Conservation (phyloP, 2,113 vertebrate species). For the Silurus glanis region DNA sequence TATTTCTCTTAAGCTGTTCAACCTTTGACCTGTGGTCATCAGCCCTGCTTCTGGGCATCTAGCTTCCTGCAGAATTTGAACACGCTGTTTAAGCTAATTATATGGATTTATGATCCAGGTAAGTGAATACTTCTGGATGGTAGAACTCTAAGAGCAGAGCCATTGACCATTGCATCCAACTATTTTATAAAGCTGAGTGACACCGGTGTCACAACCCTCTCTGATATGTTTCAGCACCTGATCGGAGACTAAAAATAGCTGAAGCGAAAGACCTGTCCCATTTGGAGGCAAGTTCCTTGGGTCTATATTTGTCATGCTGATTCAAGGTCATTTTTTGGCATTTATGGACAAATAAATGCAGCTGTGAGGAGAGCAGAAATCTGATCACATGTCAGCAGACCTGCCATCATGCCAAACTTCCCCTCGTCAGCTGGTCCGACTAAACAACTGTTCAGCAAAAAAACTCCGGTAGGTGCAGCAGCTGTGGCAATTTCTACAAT, state of each 20-base stretch:
- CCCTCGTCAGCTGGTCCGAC: background rate
- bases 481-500: background rate
- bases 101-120: background rate
- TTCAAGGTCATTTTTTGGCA: background rate
- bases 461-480: background rate
- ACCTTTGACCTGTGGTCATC: background rate
- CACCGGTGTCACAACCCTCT: background rate
- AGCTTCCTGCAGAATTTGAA: background rate
- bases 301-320: slow-evolving; percentile 25
- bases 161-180: background rate
- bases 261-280: slow-evolving; percentile 16
- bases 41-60: background rate
- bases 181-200: background rate
- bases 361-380: background rate
- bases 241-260: slow-evolving; percentile 35
- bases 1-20: background rate
- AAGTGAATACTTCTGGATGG: background rate
- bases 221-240: background rate
- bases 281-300: background rate
- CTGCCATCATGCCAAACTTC: slow-evolving; percentile 6
- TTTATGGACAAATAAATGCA: slow-evolving; percentile 6
- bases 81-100: background rate
- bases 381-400: background rate
- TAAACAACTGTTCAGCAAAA: slow-evolving; percentile 5
- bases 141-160: background rate